Percentiles rank a stretch among this genome's conserved stretches.
phyloP scores from a whole-genome alignment of 2,113 vertebrate species.

The Mesembrinibis cayennensis region DNA sequence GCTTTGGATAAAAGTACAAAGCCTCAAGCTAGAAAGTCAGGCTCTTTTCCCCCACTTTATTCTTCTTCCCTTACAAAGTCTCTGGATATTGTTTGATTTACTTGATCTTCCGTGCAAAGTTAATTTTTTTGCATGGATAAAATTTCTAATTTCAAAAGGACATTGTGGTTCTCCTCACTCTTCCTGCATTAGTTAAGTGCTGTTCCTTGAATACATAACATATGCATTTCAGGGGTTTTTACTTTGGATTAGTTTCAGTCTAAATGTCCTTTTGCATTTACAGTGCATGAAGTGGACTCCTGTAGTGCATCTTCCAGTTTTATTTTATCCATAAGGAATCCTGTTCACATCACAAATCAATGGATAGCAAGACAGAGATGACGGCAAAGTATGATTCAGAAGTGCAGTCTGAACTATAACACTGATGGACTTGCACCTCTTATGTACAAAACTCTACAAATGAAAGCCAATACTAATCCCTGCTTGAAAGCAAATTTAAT shows the following conservation, averaged over 20 bases:
- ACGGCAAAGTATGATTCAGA: background rate
- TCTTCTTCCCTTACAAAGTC: background rate
- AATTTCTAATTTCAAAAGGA: background rate
- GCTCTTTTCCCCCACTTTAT: background rate
- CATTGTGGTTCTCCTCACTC: background rate
- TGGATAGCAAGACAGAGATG: background rate
- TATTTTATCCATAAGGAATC: background rate
- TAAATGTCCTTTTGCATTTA: background rate
- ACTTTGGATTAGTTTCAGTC: background rate
- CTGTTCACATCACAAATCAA: background rate
- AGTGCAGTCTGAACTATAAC: background rate
- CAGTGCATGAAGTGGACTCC: background rate
- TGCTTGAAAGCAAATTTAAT: background rate
- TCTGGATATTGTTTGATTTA: background rate
- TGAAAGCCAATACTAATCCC: background rate
- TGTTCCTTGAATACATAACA: background rate
- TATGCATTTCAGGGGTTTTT: fast-evolving
- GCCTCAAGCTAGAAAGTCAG: background rate
- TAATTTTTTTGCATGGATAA: background rate
- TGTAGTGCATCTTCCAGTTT: background rate
- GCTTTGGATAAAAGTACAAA: background rate
- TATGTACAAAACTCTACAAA: background rate
- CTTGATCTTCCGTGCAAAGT: background rate
- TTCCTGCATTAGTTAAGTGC: background rate
- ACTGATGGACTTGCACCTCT: background rate